phyloP scores from a whole-genome alignment of 2,888 invertebrate genomes.

The Amiota communis region DNA sequence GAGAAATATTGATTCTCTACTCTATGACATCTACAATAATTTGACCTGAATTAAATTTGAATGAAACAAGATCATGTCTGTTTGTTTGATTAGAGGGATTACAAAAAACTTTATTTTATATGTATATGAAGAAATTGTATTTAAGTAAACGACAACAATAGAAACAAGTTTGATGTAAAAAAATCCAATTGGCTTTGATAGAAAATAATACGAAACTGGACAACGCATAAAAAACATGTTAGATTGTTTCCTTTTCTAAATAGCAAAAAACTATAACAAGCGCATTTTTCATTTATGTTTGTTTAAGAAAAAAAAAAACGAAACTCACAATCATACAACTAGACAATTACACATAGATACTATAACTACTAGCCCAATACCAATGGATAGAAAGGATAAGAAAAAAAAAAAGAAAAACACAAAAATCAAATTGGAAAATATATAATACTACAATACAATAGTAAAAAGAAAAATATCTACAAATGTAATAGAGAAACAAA shows the following conservation, averaged over 20 bases:
- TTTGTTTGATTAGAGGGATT: too few species aligned
- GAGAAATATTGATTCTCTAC: too few species aligned
- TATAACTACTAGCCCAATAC: too few species aligned
- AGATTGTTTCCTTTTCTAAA: slow-evolving; percentile 63
- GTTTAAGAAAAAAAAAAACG: slow-evolving; percentile 42
- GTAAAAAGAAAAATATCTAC: slow-evolving; percentile 45
- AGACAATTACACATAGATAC: too few species aligned
- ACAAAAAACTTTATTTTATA: too few species aligned
- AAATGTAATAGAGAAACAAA: slow-evolving; percentile 47
- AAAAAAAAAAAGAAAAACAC: slow-evolving; percentile 37
- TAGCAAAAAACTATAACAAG: slow-evolving; percentile 66
- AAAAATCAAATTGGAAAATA: slow-evolving; percentile 42
- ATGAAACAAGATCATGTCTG: too few species aligned
- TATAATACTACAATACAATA: slow-evolving; percentile 34
- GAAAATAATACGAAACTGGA: slow-evolving; percentile 6
- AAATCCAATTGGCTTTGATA: slow-evolving; percentile 3
- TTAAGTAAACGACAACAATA: too few species aligned
- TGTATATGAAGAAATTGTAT: too few species aligned
- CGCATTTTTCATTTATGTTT: slow-evolving; percentile 63
- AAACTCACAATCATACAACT: background rate
- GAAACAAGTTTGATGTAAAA: background rate
- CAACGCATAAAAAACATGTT: background rate
- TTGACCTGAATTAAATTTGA: too few species aligned
- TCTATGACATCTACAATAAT: too few species aligned
- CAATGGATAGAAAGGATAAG: slow-evolving; percentile 19